These are phyloP conservation scores for Biston stratarius DNA, from an alignment of 2,888 invertebrate genomes.

Conservation along the genomic window DNA sequence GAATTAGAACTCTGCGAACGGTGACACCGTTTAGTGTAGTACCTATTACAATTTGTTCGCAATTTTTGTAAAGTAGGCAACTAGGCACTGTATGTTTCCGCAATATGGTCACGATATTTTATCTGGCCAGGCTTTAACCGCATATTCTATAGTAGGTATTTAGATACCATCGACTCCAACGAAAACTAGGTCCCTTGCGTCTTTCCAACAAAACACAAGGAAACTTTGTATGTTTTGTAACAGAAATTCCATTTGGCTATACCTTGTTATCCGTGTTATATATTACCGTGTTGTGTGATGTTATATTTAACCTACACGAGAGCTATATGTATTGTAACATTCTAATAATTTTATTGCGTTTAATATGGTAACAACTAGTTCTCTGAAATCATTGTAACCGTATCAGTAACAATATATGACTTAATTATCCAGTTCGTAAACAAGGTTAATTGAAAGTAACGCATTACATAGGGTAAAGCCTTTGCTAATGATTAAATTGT, in stretches of 20 bases:
- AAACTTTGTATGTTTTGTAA: slow-evolving; percentile 42
- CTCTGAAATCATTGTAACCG: slow-evolving; percentile 29
- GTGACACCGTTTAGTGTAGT: slow-evolving; percentile 1
- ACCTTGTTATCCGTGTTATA: slow-evolving; percentile 52
- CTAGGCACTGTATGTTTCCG: slow-evolving; percentile 17
- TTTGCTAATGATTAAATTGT: slow-evolving; percentile 7
- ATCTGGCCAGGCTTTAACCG: slow-evolving; percentile 16
- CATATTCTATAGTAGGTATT: slow-evolving; percentile 6
- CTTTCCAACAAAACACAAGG: slow-evolving; percentile 34
- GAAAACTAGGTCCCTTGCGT: slow-evolving; percentile 10
- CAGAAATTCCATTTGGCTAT: slow-evolving; percentile 49
- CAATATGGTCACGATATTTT: slow-evolving; percentile 22
- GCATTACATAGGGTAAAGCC: slow-evolving; percentile 7
- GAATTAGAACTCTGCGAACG: not conserved
- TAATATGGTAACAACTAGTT: slow-evolving; percentile 29
- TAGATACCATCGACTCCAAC: not conserved
- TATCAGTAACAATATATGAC: slow-evolving; percentile 31
- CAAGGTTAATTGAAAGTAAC: slow-evolving; percentile 30
- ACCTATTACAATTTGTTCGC: slow-evolving; percentile 5
- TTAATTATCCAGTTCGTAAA: slow-evolving; percentile 30
- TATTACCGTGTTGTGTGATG: not conserved
- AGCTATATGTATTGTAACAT: slow-evolving; percentile 33
- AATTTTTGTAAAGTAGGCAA: slow-evolving; percentile 16
- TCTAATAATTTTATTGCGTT: slow-evolving; percentile 46
- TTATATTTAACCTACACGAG: slow-evolving; percentile 47